phyloP scores from a whole-genome alignment of 2,797 vertebrate genomes.

The Coranthus polyacanthus region DNA sequence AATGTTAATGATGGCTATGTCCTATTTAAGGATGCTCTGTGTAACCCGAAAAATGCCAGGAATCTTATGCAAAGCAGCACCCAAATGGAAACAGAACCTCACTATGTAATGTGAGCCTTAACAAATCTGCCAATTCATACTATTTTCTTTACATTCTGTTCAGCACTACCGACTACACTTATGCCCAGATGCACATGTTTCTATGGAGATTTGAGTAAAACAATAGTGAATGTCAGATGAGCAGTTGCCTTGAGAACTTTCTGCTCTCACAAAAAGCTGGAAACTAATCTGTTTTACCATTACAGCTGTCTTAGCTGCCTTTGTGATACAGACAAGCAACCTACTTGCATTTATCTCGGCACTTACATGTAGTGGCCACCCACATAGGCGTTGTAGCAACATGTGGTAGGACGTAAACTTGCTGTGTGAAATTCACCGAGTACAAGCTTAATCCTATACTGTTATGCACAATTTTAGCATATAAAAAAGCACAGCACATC shows the following conservation, averaged over 20 bases:
- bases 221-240: constrained; percentile 2
- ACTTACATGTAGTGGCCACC: not conserved
- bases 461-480: too few relatives aligned
- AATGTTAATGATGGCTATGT: too few relatives aligned
- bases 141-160: not conserved
- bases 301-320: not conserved
- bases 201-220: too few relatives aligned
- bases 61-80: too few relatives aligned
- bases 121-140: not conserved
- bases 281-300: not conserved
- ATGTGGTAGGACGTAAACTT: not conserved
- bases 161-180: not conserved
- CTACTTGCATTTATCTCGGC: not conserved
- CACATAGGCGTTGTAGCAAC: not conserved
- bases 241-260: constrained; percentile 9
- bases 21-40: too few relatives aligned
- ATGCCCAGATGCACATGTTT: not conserved
- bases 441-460: not conserved
- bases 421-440: not conserved
- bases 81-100: not conserved
- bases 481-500: too few relatives aligned
- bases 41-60: too few relatives aligned
- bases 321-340: not conserved
- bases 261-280: constrained; percentile 12
- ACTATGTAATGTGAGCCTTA: not conserved